Percentiles rank a stretch among this genome's conserved stretches.
Evolutionary conservation across 2,113 vertebrate genomes (phyloP).

Genomic region (Poecile atricapillus): DNA sequence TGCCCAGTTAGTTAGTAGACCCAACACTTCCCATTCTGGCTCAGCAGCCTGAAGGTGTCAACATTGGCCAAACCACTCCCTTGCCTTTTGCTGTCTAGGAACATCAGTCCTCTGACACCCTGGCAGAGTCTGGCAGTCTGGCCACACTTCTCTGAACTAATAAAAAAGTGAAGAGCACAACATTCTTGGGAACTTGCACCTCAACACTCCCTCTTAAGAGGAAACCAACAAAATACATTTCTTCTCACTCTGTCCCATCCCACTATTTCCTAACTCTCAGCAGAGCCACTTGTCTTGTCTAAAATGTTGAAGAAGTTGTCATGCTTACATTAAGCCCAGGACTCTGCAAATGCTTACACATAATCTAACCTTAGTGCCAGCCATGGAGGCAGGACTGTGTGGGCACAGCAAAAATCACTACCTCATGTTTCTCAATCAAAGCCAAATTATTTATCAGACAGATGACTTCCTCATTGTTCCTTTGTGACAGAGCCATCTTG

Average conservation of each 20-base stretch:
- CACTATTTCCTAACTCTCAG: neutral
- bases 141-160: neutral
- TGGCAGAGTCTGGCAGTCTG: neutral
- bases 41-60: neutral
- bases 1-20: neutral
- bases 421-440: neutral
- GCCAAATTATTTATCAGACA: neutral
- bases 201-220: neutral
- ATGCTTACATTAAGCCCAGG: neutral
- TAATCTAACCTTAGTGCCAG: neutral
- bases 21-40: neutral
- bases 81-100: constrained; percentile 27
- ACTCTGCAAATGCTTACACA: neutral
- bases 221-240: neutral
- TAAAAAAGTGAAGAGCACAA: neutral
- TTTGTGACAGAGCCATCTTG: neutral
- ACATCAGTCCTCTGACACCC: neutral
- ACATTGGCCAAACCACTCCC: neutral
- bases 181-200: neutral
- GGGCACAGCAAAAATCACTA: neutral
- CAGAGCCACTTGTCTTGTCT: neutral
- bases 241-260: neutral
- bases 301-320: neutral
- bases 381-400: neutral
- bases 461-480: neutral